Evolutionary conservation across 2,888 invertebrate genomes (phyloP).

Genomic region (Orchestes rusci): DNA sequence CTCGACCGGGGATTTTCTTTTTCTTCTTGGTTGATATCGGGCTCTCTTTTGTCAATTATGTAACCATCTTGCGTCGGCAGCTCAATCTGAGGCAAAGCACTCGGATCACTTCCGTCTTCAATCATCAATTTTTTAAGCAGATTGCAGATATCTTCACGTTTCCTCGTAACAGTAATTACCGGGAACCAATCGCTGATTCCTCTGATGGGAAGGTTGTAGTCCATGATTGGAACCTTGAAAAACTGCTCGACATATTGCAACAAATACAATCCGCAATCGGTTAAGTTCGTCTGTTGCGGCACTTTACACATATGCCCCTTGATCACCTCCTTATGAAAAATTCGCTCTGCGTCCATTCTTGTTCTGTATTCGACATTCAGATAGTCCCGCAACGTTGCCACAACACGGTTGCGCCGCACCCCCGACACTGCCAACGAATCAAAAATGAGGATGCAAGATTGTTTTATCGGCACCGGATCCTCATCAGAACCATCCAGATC

Average conservation of each 20-base stretch:
- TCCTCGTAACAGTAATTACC: conserved; percentile 71
- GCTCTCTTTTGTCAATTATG: too few relatives aligned
- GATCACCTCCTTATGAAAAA: conserved; percentile 76
- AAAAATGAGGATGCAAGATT: conserved; percentile 86
- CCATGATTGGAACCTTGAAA: conserved; percentile 67
- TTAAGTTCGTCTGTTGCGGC: conserved; percentile 94
- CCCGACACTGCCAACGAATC: conserved; percentile 90
- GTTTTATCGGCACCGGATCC: conserved; percentile 34
- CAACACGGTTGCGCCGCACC: conserved; percentile 67
- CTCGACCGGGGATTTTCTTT: too few relatives aligned
- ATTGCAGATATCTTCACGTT: conserved; percentile 79
- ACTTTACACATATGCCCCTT: conserved; percentile 84
- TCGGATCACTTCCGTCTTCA: conserved; percentile 60
- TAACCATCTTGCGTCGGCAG: conserved; percentile 74
- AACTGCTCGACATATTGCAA: conserved; percentile 96
- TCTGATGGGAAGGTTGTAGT: conserved; percentile 77
- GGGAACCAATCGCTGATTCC: conserved; percentile 82
- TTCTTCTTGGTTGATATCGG: too few relatives aligned
- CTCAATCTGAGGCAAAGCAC: conserved; percentile 61
- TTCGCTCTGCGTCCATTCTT: conserved; percentile 55
- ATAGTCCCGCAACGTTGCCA: conserved; percentile 86
- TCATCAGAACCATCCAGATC: conserved; percentile 52
- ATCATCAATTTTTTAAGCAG: conserved; percentile 70
- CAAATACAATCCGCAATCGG: conserved; percentile 93
- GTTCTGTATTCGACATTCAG: conserved; percentile 78